Percentiles rank a stretch among this genome's conserved stretches.
Evolutionary conservation across 2,888 invertebrate genomes (phyloP).

Genomic region (Spialia ferax): DNA sequence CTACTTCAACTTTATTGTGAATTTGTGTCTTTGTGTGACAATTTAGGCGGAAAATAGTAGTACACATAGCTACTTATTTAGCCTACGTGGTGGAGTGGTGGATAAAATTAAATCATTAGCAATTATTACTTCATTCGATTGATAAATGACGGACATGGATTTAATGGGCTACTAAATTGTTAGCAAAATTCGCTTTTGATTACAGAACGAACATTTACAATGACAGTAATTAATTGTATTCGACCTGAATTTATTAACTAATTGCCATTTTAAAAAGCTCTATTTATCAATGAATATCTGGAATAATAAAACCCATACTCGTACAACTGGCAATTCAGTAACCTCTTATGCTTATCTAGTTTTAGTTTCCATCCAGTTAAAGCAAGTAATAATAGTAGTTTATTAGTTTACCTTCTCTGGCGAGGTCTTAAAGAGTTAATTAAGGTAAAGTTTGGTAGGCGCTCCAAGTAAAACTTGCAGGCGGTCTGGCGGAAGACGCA

Average conservation of each 20-base stretch:
- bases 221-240: slow-evolving; percentile 25
- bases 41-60: no score
- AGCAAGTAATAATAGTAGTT: slow-evolving; percentile 37
- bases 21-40: no score
- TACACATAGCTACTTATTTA: no score
- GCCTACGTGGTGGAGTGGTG: no score
- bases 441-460: slow-evolving; percentile 70
- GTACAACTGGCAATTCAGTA: no score
- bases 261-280: slow-evolving; percentile 18
- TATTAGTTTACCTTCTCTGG: slow-evolving; percentile 33
- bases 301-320: no score
- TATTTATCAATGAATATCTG: no score
- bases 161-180: slow-evolving; percentile 25
- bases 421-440: slow-evolving; percentile 69
- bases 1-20: no score
- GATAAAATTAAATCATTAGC: slow-evolving; percentile 1
- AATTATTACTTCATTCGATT: slow-evolving; percentile 31
- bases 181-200: slow-evolving; percentile 23
- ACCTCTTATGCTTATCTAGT: slow-evolving; percentile 18
- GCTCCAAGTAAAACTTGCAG: slow-evolving; percentile 50
- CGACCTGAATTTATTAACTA: slow-evolving; percentile 29
- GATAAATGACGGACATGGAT: slow-evolving; percentile 24
- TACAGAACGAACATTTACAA: no score
- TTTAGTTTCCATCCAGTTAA: slow-evolving; percentile 28
- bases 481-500: slow-evolving; percentile 52